Base-by-base conservation (phyloP, 2,888 invertebrate species). In the Netelia melanura region DNA sequence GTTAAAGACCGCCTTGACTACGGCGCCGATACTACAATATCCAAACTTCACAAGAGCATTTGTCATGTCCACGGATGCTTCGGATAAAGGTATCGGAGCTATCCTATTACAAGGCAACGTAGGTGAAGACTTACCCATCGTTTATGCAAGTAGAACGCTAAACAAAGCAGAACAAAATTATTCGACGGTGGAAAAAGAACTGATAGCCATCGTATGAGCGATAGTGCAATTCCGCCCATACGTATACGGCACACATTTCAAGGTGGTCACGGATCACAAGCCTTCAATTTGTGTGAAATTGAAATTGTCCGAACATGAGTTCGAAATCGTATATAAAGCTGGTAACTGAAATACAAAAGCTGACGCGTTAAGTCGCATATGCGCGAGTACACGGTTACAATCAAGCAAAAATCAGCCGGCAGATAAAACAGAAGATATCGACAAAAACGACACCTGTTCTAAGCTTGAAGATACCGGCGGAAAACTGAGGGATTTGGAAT, bases 61-160 rank as follows among this genome's bases (percentile, higher is more conserved):
- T 1, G 87, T 89, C 2, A 17, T 94, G 0, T 83, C 89, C 0
- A 90, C 90, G 0, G 93, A 94, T 72, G 94, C 94, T 1, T 94
- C 93, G 0, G 92, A 93, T 58, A 79, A 52, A 25, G 25, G 2
- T 25, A 3, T 25, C 25, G 94, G 94, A 0, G 93, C 92, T 0
- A 91, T 90, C 0, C 25, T 25, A 3, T 25, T 3, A 3, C 25
- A 25, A 25, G 25, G 2, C 3, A 3, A 25, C 25, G 25, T 68
- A 11, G 79, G 79, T 21, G 30, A 30, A 30, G 30, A 30, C 30
- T 30, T 30, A 5, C 30, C 30, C 5, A 30, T 30, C 6, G 3
- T 23, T 6, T 79, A 79, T 11, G 58, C 68, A 1, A 56, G 68
- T 6, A 8, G 70, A 23, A 79, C 70, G 1, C 43, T 79, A 38